Conservation (phyloP, 2,113 vertebrate genomes). For the Hippopotamus amphibius region DNA sequence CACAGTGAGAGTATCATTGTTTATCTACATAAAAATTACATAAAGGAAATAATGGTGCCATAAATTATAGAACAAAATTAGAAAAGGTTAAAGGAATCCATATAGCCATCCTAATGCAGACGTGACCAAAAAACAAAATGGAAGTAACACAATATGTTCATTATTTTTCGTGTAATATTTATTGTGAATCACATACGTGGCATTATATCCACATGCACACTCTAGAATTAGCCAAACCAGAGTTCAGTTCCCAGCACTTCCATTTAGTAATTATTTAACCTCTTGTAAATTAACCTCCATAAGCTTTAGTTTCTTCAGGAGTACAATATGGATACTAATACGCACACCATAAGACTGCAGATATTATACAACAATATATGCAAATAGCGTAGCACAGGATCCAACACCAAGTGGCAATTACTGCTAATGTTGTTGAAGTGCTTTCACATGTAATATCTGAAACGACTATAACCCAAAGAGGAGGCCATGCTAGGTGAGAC, state of each 20-base stretch:
- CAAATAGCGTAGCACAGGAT: background rate
- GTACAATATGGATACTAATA: background rate
- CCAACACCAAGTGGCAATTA: background rate
- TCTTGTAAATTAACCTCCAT: background rate
- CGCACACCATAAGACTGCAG: background rate
- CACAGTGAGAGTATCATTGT: background rate
- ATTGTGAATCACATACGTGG: background rate
- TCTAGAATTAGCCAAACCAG: background rate
- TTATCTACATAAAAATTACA: background rate
- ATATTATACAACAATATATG: background rate
- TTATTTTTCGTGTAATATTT: background rate
- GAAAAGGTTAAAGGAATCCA: background rate
- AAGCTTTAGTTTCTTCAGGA: background rate
- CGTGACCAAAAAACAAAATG: background rate
- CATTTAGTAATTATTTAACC: background rate
- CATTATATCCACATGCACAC: background rate
- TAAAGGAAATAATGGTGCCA: background rate
- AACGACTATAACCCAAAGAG: background rate
- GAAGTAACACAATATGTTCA: accelerated
- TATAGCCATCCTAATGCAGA: background rate
- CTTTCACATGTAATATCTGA: background rate
- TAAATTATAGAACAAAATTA: background rate
- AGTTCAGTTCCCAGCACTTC: background rate
- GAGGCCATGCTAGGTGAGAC: background rate
- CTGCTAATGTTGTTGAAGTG: background rate